Conservation (phyloP, 2,888 invertebrate species). For the Chironomus tentans region DNA sequence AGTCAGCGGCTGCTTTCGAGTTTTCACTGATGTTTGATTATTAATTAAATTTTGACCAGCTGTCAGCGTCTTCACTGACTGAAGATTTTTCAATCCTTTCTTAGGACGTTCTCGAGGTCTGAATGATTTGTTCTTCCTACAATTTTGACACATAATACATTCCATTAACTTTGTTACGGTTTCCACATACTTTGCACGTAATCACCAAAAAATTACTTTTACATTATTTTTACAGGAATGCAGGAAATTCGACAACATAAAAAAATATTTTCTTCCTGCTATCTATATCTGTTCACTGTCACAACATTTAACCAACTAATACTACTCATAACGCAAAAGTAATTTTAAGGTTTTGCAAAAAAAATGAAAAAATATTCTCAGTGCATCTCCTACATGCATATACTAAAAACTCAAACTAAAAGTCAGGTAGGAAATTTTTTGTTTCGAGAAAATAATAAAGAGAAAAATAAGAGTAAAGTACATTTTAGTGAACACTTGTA, state of each 20-base stretch:
- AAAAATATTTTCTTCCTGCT: slow-evolving; percentile 11
- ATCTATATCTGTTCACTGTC: slow-evolving; percentile 5
- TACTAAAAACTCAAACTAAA: background rate
- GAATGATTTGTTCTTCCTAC: slow-evolving; percentile 87
- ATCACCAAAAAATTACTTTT: background rate
- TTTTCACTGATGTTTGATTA: slow-evolving; percentile 45
- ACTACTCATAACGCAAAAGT: background rate
- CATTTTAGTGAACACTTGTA: background rate
- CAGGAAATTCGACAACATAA: slow-evolving; percentile 6
- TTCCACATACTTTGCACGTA: background rate
- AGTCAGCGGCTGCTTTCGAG: slow-evolving; percentile 79
- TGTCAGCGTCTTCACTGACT: slow-evolving; percentile 84
- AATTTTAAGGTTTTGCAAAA: slow-evolving; percentile 10
- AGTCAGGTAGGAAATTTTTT: slow-evolving; percentile 27
- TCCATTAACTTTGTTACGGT: slow-evolving; percentile 2
- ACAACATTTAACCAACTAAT: slow-evolving; percentile 11
- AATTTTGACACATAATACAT: slow-evolving; percentile 30
- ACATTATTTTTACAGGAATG: background rate
- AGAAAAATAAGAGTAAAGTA: slow-evolving; percentile 42
- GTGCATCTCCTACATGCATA: background rate
- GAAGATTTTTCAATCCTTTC: slow-evolving; percentile 80
- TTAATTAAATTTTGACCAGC: slow-evolving; percentile 40
- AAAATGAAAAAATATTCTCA: slow-evolving; percentile 4
- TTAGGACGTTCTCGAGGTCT: slow-evolving; percentile 77
- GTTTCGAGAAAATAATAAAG: slow-evolving; percentile 34